Percentiles rank a stretch among this genome's conserved stretches.
phyloP scores from a whole-genome alignment of 2,797 vertebrate species.

The Acrossocheilus fasciatus region DNA sequence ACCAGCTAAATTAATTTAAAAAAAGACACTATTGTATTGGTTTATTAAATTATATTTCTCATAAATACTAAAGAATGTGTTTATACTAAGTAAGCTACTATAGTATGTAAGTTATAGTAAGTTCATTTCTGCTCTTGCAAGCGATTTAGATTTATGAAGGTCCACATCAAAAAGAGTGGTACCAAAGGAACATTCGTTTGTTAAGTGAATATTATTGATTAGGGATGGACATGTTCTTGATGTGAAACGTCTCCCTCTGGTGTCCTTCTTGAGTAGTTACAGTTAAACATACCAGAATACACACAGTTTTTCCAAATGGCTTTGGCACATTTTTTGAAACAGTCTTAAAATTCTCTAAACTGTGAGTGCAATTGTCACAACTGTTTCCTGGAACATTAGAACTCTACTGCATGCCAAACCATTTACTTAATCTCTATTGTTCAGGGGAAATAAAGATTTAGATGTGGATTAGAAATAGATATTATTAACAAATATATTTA shows the following conservation, averaged over 20 bases:
- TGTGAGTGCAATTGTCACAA: neutral
- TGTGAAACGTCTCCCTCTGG: conserved; percentile 34
- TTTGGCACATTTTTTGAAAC: neutral
- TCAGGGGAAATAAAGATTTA: neutral
- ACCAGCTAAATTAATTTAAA: neutral
- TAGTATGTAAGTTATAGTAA: neutral
- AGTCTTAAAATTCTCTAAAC: neutral
- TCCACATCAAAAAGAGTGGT: neutral
- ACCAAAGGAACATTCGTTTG: neutral
- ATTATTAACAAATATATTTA: neutral
- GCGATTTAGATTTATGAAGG: neutral
- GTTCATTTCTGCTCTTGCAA: neutral
- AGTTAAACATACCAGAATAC: neutral
- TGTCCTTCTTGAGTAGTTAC: conserved; percentile 4
- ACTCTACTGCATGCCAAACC: neutral
- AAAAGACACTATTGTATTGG: neutral
- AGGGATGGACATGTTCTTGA: neutral
- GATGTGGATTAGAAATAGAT: neutral
- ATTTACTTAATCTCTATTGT: neutral
- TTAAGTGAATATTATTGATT: neutral
- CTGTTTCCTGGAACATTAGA: neutral
- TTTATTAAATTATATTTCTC: neutral
- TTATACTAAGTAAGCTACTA: neutral
- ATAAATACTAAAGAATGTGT: neutral
- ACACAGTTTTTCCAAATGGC: neutral